Evolutionary conservation across 2,888 invertebrate genomes (phyloP), one percentile per base, ranked within the genome.

Genomic region (Taenaris catops): DNA sequence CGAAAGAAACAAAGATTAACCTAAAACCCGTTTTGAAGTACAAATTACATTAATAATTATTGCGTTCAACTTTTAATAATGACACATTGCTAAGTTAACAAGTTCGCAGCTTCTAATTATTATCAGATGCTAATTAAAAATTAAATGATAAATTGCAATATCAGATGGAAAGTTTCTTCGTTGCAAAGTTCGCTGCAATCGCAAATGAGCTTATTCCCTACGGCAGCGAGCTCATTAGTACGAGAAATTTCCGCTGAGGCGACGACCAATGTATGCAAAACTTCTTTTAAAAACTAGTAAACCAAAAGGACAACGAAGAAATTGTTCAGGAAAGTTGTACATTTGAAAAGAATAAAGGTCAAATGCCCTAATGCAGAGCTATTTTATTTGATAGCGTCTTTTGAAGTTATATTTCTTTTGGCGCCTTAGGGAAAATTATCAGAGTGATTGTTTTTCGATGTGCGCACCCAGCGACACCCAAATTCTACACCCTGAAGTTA

Each of bases 171-270:
- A 68, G 61, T 68, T 65, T 58, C 54, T 59, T 66, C 68, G 59
- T 54, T 47, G 53, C 49, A 40, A 59, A 68, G 63, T 66, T 62
- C 49, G 53, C 53, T 59, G 63, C 64, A 63, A 62, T 60, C 60
- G 61, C 52, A 74, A 80, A 80, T 71, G 68, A 78, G 71, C 65
- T 71, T 63, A 68, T 65, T 73, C 73, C 72, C 74, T 53, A 53
- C 59, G 73, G 74, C 70, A 58, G 54, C 50, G 25, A 53, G 63
- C 69, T 75, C 73, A 78, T 79, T 78, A 76, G 67, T 51, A 57
- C 49, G 49, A 8, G 31, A 38, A 55, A 58, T 60, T 62, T 63
- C 54, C 53, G 50, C 53, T 49, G 55, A 56, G 50, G 48, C 17
- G 18, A 43, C 44, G 40, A 43, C 49, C 58, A 59, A 59, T 58